Conservation (phyloP, 2,888 invertebrate species). For the Microctonus brassicae region DNA sequence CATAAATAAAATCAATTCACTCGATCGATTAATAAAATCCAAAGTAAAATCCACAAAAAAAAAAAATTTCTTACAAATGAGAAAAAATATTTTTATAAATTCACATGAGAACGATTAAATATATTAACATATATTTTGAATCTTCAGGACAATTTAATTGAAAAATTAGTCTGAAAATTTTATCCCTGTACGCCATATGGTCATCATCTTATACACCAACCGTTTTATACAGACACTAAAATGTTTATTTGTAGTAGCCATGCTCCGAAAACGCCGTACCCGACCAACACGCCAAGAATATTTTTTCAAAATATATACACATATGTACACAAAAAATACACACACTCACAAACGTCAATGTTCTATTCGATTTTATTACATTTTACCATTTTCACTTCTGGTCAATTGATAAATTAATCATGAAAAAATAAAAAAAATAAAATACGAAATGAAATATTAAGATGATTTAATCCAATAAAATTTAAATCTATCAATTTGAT, state of each 20-base stretch:
- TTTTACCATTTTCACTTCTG: constrained; percentile 58
- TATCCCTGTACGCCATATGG: constrained; percentile 64
- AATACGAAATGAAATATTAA: not conserved
- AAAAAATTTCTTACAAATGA: constrained; percentile 36
- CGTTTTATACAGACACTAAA: constrained; percentile 62
- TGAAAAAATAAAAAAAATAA: not conserved
- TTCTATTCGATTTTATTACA: constrained; percentile 69
- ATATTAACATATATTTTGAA: not conserved
- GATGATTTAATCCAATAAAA: not conserved
- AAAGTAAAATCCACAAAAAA: not conserved
- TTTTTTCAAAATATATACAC: constrained; percentile 60
- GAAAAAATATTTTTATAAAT: not conserved
- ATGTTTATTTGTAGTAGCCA: constrained; percentile 65
- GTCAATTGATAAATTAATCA: constrained; percentile 15
- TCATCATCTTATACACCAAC: constrained; percentile 63
- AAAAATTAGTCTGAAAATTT: constrained; percentile 42
- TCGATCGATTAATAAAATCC: constrained; percentile 28
- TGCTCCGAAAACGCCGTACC: constrained; percentile 55
- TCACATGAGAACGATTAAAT: not conserved
- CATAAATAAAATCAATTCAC: constrained; percentile 30
- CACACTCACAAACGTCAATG: constrained; percentile 12
- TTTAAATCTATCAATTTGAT: constrained; percentile 28
- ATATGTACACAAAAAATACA: constrained; percentile 35
- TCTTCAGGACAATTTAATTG: not conserved
- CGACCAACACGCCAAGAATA: constrained; percentile 63